Percentiles rank a stretch among this genome's conserved stretches.
Conservation (phyloP, 2,888 invertebrate species). For the Eutolmus rufibarbis region DNA sequence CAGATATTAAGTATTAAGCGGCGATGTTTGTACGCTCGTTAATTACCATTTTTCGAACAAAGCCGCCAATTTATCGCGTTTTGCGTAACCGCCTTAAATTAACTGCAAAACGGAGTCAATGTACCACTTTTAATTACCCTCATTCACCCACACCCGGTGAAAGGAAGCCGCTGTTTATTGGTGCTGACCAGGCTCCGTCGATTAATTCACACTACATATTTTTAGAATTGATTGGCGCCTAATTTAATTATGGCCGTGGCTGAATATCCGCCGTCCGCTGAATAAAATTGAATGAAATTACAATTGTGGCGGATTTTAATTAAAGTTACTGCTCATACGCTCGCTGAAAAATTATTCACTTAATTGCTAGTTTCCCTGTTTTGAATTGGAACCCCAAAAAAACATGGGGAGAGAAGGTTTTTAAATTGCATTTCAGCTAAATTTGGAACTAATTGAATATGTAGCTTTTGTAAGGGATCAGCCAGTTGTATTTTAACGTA, state of each 20-base stretch:
- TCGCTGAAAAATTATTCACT: not conserved
- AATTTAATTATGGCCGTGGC: slow-evolving; percentile 1
- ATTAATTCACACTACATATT: not conserved
- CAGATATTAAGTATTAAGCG: not conserved
- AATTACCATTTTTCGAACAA: not conserved
- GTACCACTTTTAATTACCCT: not conserved
- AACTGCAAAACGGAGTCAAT: not conserved
- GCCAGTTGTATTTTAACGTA: not conserved
- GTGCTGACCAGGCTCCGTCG: not conserved
- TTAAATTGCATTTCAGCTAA: not conserved
- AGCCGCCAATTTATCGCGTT: not conserved
- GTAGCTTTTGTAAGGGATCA: not conserved
- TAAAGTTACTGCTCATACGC: not conserved
- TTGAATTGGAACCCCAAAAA: not conserved
- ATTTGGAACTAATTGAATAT: not conserved
- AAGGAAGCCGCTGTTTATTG: not conserved
- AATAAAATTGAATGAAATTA: slow-evolving; percentile 3
- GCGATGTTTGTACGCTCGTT: not conserved
- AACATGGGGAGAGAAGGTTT: not conserved
- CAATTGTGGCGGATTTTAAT: not conserved
- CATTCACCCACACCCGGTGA: not conserved
- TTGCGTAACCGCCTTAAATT: not conserved
- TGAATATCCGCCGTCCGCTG: not conserved
- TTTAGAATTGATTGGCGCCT: slow-evolving; percentile 4
- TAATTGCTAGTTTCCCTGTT: not conserved